Evolutionary conservation across 2,113 vertebrate genomes (phyloP).

Genomic region (Petaurus breviceps): DNA sequence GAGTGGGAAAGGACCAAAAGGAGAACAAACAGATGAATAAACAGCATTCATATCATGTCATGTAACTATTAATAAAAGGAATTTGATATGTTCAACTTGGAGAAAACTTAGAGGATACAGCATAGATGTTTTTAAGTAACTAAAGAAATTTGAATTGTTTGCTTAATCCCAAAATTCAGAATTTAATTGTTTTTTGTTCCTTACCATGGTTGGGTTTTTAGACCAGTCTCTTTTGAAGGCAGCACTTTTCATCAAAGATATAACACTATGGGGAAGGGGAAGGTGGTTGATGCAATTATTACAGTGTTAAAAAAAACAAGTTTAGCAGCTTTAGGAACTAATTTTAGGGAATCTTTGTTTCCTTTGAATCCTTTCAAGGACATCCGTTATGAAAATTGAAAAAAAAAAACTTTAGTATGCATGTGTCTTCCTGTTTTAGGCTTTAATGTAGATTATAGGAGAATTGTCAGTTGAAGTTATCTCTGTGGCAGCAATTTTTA

Average conservation of each 20-base stretch:
- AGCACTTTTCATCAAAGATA: neutral
- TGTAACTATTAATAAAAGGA: neutral
- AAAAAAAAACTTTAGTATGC: too few species aligned
- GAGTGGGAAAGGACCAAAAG: neutral
- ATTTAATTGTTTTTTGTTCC: neutral
- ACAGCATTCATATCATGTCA: neutral
- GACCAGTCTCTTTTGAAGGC: neutral
- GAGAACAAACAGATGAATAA: neutral
- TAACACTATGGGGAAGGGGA: neutral
- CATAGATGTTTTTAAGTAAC: neutral
- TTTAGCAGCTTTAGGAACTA: too few species aligned
- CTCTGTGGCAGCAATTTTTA: too few species aligned
- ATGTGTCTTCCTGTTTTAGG: too few species aligned
- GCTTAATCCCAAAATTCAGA: neutral
- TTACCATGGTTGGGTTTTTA: neutral
- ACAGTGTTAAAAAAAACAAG: neutral
- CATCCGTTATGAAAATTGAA: too few species aligned
- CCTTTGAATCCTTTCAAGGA: too few species aligned
- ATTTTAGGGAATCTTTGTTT: too few species aligned
- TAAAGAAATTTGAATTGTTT: neutral
- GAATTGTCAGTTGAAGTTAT: too few species aligned
- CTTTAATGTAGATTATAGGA: too few species aligned
- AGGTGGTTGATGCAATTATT: neutral
- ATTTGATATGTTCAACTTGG: neutral
- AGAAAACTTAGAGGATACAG: neutral